A percentile compares a stretch with the other conserved stretches of the same genome.
Evolutionary conservation across 2,888 invertebrate species (phyloP).

Genomic region (Mechanitis messenoides): DNA sequence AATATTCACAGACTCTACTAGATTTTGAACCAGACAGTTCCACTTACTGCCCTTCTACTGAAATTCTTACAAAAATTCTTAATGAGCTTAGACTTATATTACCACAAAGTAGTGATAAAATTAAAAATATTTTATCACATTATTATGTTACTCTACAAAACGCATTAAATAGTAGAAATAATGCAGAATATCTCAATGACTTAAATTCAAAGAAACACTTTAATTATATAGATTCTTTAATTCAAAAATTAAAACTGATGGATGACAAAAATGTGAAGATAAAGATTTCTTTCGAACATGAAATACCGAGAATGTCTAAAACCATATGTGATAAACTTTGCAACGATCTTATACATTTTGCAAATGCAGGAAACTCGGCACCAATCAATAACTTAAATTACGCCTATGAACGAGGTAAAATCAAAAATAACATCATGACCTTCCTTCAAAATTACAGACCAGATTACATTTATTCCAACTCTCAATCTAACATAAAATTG

Average conservation of each 20-base stretch:
- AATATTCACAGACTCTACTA: neutral
- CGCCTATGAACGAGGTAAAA: neutral
- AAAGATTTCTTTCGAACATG: conserved; percentile 12
- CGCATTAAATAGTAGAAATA: conserved; percentile 4
- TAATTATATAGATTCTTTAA: neutral
- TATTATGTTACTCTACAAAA: conserved; percentile 17
- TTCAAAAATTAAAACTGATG: neutral
- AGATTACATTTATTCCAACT: conserved; percentile 5
- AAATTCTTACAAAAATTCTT: conserved; percentile 17
- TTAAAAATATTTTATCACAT: conserved; percentile 18
- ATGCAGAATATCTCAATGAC: neutral
- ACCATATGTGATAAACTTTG: conserved; percentile 17
- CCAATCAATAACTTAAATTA: conserved; percentile 1
- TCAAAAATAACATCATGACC: conserved; percentile 13
- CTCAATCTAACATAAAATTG: neutral
- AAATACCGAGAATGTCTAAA: neutral
- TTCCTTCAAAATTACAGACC: conserved; percentile 19
- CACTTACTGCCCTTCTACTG: conserved; percentile 20
- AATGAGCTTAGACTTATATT: conserved; percentile 12
- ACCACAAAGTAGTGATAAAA: conserved; percentile 11
- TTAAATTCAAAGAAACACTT: conserved; percentile 9
- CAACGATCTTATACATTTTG: conserved; percentile 10
- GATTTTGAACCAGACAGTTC: neutral
- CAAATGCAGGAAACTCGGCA: conserved; percentile 7
- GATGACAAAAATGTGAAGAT: conserved; percentile 1